A percentile compares a stretch with the other conserved stretches of the same genome.
Evolutionary conservation across 2,888 invertebrate species (phyloP).

Genomic region (Dinocampus coccinellae): DNA sequence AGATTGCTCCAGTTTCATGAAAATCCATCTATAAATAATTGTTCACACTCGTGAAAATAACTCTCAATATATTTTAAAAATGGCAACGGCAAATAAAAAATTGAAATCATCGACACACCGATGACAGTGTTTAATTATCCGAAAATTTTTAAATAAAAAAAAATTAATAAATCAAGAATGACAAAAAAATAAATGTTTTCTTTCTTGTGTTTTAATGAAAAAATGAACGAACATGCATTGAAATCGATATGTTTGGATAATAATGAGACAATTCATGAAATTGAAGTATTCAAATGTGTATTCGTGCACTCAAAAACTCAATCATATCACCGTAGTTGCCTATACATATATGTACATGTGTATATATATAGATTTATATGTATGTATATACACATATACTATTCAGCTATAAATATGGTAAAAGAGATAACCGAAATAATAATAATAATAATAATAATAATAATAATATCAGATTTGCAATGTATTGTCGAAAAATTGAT

Average conservation of each 20-base stretch:
- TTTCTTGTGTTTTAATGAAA: too few species aligned
- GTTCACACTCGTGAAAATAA: slow-evolving; percentile 4
- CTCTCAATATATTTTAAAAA: slow-evolving; percentile 5
- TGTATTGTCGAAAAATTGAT: slow-evolving; percentile 46
- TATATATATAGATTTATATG: too few species aligned
- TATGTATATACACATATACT: slow-evolving; percentile 42
- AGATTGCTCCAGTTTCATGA: slow-evolving; percentile 46
- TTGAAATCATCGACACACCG: too few species aligned
- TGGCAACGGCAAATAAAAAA: slow-evolving; percentile 15
- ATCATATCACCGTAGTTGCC: slow-evolving; percentile 64
- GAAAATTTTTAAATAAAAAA: too few species aligned
- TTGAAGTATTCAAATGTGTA: slow-evolving; percentile 40
- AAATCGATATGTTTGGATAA: background rate
- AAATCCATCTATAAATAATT: slow-evolving; percentile 39
- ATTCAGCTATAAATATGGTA: slow-evolving; percentile 1
- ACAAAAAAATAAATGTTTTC: too few species aligned
- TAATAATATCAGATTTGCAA: slow-evolving; percentile 54
- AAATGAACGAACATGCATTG: background rate
- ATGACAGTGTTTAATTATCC: too few species aligned
- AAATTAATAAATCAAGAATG: too few species aligned
- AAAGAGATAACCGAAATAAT: too few species aligned
- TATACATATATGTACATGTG: slow-evolving; percentile 44
- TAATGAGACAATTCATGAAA: slow-evolving; percentile 41
- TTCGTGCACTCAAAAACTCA: slow-evolving; percentile 49
- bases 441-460: too few species aligned